Evolutionary conservation across 1,140 invertebrate species (phyloP).

Genomic region (Drosophila bifasciata): DNA sequence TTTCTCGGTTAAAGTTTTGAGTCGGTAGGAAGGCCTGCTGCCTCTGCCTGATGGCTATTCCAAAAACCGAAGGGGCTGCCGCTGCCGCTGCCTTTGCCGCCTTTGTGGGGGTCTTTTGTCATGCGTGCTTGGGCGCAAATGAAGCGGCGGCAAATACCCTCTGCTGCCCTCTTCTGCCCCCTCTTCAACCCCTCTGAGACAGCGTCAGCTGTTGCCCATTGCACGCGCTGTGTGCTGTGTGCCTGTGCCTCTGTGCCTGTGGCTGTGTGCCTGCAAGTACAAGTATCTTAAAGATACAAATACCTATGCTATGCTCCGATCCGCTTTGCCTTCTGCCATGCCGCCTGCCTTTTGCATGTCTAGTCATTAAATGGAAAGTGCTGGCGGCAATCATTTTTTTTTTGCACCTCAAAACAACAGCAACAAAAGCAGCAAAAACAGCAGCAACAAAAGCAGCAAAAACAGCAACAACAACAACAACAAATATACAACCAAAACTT

Average conservation of each 20-base stretch:
- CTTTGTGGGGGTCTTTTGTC: slow-evolving; percentile 67
- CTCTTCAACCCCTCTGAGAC: slow-evolving; percentile 4
- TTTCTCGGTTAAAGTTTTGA: slow-evolving; percentile 59
- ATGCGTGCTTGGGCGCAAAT: slow-evolving; percentile 79
- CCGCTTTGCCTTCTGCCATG: slow-evolving; percentile 10
- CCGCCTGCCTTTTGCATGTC: slow-evolving; percentile 30
- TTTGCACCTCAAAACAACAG: slow-evolving; percentile 60
- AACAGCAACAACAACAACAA: too few relatives aligned
- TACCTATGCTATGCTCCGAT: slow-evolving; percentile 12
- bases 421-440: too few relatives aligned
- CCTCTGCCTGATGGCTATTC: slow-evolving; percentile 32
- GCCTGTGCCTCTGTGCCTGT: too few relatives aligned
- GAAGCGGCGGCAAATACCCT: slow-evolving; percentile 70
- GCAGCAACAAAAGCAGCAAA: too few relatives aligned
- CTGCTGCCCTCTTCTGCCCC: too few relatives aligned
- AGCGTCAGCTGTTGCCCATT: slow-evolving; percentile 68
- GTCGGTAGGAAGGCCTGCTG: slow-evolving; percentile 23
- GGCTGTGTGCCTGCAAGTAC: too few relatives aligned
- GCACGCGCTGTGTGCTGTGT: slow-evolving; percentile 40
- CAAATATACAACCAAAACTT: slow-evolving; percentile 12
- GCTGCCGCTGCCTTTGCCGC: slow-evolving; percentile 23
- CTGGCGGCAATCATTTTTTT: slow-evolving; percentile 52
- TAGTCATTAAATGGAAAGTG: slow-evolving; percentile 73
- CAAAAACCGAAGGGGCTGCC: slow-evolving; percentile 53
- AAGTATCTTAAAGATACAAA: slow-evolving; percentile 70